phyloP scores from a whole-genome alignment of 2,888 invertebrate species.

The Prostheceraeus crozeri region DNA sequence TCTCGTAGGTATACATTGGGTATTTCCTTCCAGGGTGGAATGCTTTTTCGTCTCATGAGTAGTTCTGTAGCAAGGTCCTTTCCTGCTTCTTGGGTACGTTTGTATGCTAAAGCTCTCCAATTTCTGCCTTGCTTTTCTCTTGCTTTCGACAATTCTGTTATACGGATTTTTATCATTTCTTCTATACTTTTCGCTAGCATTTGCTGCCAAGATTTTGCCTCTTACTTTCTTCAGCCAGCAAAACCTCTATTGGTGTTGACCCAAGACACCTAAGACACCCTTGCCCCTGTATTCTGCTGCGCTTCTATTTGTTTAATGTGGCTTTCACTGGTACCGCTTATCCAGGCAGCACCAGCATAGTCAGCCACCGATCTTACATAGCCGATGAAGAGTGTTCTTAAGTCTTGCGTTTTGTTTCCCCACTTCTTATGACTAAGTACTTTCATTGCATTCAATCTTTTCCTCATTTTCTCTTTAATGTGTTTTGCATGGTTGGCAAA shows the following conservation, averaged over 20 bases:
- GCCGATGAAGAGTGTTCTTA: conserved; percentile 20
- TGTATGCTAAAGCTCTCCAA: too few relatives aligned
- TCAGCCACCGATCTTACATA: conserved; percentile 27
- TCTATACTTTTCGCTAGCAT: too few relatives aligned
- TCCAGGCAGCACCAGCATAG: conserved; percentile 25
- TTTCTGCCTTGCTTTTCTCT: too few relatives aligned
- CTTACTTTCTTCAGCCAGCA: too few relatives aligned
- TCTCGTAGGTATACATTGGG: too few relatives aligned
- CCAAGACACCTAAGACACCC: background rate
- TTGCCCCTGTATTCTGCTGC: conserved; percentile 4
- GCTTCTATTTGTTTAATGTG: conserved; percentile 7
- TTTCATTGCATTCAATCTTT: conserved; percentile 22
- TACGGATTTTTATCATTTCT: too few relatives aligned
- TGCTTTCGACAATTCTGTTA: too few relatives aligned
- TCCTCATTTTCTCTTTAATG: conserved; percentile 2
- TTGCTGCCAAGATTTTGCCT: too few relatives aligned
- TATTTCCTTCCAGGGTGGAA: background rate
- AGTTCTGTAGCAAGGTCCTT: background rate
- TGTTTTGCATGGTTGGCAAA: background rate
- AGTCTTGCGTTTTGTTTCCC: conserved; percentile 1
- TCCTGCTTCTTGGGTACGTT: too few relatives aligned
- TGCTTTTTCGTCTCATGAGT: background rate
- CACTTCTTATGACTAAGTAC: conserved; percentile 14
- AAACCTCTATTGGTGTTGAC: conserved; percentile 5
- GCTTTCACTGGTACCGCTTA: conserved; percentile 7